A percentile compares a stretch with the other conserved stretches of the same genome.
Evolutionary conservation across 2,888 invertebrate genomes (phyloP).

Genomic region (Drosophila mimica): DNA sequence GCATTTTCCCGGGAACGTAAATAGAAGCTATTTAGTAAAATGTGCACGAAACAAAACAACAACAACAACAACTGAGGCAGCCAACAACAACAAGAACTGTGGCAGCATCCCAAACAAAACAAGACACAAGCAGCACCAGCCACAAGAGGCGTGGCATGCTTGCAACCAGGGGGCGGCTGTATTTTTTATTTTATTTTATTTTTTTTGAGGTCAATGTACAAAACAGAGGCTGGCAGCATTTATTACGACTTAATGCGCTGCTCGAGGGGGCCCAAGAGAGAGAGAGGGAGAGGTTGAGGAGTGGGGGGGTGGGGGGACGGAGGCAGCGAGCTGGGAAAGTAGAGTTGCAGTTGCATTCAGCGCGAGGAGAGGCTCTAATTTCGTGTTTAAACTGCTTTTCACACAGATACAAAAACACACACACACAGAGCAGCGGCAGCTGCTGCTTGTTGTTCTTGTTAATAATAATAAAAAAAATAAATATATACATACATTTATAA

Average conservation of each 20-base stretch:
- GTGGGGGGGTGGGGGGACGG: background rate
- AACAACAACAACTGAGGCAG: slow-evolving; percentile 13
- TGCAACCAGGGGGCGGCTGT: slow-evolving; percentile 16
- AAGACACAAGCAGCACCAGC: slow-evolving; percentile 22
- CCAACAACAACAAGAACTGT: slow-evolving; percentile 30
- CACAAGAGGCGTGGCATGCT: slow-evolving; percentile 50
- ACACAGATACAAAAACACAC: slow-evolving; percentile 45
- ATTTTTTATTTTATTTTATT: slow-evolving; percentile 32
- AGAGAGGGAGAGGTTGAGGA: background rate
- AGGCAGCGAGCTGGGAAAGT: background rate
- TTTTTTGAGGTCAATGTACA: slow-evolving; percentile 75
- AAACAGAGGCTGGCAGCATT: slow-evolving; percentile 70
- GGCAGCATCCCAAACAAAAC: slow-evolving; percentile 43
- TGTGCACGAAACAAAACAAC: slow-evolving; percentile 67
- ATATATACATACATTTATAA: slow-evolving; percentile 14
- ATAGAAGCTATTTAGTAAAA: slow-evolving; percentile 77
- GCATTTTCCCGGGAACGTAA: slow-evolving; percentile 78
- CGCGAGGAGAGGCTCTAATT: slow-evolving; percentile 65
- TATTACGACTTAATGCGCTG: slow-evolving; percentile 76
- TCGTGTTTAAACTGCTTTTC: slow-evolving; percentile 77
- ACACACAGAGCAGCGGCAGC: slow-evolving; percentile 10
- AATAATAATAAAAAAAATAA: slow-evolving; percentile 39
- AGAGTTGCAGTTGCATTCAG: slow-evolving; percentile 34
- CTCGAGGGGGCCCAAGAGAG: slow-evolving; percentile 36
- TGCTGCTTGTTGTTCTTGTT: slow-evolving; percentile 20